Evolutionary conservation across 2,113 vertebrate genomes (phyloP).

Genomic region (Malurus alboscapulatus): DNA sequence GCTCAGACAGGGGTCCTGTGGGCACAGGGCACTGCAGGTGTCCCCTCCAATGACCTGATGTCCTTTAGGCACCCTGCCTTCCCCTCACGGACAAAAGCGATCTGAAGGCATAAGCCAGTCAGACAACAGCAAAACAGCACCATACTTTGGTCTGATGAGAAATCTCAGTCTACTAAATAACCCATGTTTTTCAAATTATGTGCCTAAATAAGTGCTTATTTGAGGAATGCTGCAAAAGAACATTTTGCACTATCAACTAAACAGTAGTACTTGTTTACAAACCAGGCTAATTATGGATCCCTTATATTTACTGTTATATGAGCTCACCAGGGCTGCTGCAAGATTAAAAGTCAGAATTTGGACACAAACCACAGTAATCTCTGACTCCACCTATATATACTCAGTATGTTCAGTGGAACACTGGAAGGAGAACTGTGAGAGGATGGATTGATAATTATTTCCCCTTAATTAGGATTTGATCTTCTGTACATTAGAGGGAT

Average conservation of each 20-base stretch:
- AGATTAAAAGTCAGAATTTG: constrained; percentile 15
- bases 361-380: background rate
- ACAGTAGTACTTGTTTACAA: constrained; percentile 64
- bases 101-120: background rate
- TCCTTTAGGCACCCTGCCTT: background rate
- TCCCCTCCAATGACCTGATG: background rate
- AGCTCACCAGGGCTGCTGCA: constrained; percentile 22
- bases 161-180: constrained; percentile 23
- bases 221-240: constrained; percentile 60
- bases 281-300: constrained; percentile 66
- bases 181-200: constrained; percentile 46
- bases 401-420: background rate
- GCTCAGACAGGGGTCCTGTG: fast-evolving
- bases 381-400: background rate
- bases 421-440: background rate
- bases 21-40: no score
- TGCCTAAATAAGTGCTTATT: constrained; percentile 58
- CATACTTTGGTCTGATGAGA: constrained; percentile 16
- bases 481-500: constrained; percentile 9
- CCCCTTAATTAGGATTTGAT: constrained; percentile 34
- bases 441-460: constrained; percentile 11
- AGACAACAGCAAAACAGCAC: constrained; percentile 6
- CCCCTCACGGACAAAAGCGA: background rate
- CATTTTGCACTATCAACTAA: constrained; percentile 63
- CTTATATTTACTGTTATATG: constrained; percentile 51